A percentile compares a stretch with the other conserved stretches of the same genome.
These are phyloP conservation scores for Megaptera novaeangliae DNA, from an alignment of 2,113 vertebrate species.

Conservation along the genomic window DNA sequence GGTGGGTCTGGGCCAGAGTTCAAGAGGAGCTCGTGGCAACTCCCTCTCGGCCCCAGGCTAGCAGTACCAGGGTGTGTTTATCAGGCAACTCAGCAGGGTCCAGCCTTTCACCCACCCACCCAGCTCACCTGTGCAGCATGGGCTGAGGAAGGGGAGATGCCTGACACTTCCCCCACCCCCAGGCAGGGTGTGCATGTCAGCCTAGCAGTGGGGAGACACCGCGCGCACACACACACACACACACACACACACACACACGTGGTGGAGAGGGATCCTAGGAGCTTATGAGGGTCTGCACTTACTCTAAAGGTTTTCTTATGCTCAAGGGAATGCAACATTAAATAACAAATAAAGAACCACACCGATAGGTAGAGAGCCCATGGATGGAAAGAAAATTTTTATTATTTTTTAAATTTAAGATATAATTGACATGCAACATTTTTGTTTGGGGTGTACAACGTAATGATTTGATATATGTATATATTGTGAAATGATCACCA, in stretches of 20 bases:
- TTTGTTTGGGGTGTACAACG: not conserved
- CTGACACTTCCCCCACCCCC: not conserved
- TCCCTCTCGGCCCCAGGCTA: not conserved
- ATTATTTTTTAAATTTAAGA: not conserved
- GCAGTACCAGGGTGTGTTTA: not conserved
- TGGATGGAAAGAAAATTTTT: not conserved
- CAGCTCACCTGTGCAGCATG: not conserved
- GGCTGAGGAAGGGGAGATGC: not conserved
- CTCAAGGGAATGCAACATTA: not conserved
- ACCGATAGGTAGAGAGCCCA: not conserved
- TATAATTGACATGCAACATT: not conserved
- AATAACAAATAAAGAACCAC: not conserved
- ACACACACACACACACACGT: not conserved
- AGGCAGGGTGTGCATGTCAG: not conserved
- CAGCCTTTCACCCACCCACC: not conserved
- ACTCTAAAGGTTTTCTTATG: not conserved
- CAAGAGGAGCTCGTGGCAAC: not conserved
- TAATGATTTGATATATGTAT: not conserved
- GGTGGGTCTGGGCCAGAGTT: not conserved
- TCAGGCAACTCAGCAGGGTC: not conserved
- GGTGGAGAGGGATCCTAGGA: not conserved
- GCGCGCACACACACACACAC: too few relatives aligned
- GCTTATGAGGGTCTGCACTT: not conserved
- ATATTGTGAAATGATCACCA: not conserved
- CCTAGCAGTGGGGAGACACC: not conserved